Evolutionary conservation across 2,113 vertebrate species (phyloP), one percentile per base, ranked within the genome.

Genomic region (Ornithorhynchus anatinus): DNA sequence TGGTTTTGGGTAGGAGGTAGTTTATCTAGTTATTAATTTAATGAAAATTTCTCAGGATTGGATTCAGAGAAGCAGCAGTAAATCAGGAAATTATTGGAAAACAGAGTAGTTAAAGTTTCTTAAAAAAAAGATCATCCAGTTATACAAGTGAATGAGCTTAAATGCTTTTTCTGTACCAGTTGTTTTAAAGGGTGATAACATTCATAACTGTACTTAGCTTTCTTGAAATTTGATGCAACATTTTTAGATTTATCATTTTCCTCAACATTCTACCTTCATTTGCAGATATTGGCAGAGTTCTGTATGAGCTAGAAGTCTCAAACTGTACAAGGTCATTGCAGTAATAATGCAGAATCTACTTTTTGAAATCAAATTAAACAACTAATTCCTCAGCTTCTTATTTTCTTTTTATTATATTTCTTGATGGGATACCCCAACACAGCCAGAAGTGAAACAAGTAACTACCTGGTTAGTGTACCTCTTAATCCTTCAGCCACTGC

Each of bases 401-500:
- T 2, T 72, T n/a, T 57, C 15, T 1, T 37, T 44, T 64, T 59
- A 9, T 40, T 69, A 22, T 40, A 13, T 59, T 72, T 81, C 22
- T 67, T 81, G 14, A 38, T 10, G 11, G 8, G 60, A 33, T 45
- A 43, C 32, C 84, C 63, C 8, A 59, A 44, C 85, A 52, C 69
- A 82, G 65, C 40, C 68, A 82, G 58, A 79, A 85, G 72, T 67
- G 72, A 79, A 70, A 72, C 47, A 68, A 42, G 82, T 82, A 72
- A 68, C 69, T 81, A 47, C 45, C 54, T 54, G 50, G 64, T 76
- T 81, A 83, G 44, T 77, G 90, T 83, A 50, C 84, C 69, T 77
- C 79, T 70, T 86, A 65, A 80, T 86, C 61, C 63, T 73, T 83
- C 58, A 70, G 81, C 23, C 69, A 77, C 69, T 51, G 66, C 80